Conservation (phyloP, 2,113 vertebrate species). For the Pelmatolapia mariae region DNA sequence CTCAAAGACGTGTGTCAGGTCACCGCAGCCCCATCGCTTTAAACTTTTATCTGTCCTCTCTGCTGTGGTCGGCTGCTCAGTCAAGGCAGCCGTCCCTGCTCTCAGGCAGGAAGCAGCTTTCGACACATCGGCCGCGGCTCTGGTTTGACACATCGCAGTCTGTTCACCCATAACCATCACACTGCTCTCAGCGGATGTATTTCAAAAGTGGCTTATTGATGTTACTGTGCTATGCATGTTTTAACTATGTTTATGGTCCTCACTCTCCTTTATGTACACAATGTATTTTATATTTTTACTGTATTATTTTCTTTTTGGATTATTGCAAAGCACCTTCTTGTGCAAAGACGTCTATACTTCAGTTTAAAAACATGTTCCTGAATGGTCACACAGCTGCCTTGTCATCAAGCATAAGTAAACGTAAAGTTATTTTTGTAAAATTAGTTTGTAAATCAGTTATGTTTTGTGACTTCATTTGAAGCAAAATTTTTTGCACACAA, state of each 20-base stretch:
- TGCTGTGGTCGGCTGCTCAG: background rate
- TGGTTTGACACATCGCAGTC: background rate
- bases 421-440: background rate
- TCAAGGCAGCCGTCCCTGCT: background rate
- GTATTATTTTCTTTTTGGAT: background rate
- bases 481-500: accelerated
- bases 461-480: background rate
- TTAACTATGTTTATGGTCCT: background rate
- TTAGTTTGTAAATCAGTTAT: background rate
- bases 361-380: background rate
- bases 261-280: background rate
- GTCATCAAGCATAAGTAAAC: background rate
- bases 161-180: background rate
- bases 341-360: background rate
- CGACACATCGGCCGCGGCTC: background rate
- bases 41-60: background rate
- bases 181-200: background rate
- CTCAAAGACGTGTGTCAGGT: background rate
- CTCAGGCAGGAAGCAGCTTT: background rate
- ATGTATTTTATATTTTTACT: background rate
- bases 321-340: background rate
- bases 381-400: background rate
- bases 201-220: background rate
- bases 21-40: background rate
- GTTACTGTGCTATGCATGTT: background rate